These are phyloP conservation scores for Bursaphelenchus mucronatus DNA, from an alignment of 1,140 invertebrate species.

Conservation along the genomic window DNA sequence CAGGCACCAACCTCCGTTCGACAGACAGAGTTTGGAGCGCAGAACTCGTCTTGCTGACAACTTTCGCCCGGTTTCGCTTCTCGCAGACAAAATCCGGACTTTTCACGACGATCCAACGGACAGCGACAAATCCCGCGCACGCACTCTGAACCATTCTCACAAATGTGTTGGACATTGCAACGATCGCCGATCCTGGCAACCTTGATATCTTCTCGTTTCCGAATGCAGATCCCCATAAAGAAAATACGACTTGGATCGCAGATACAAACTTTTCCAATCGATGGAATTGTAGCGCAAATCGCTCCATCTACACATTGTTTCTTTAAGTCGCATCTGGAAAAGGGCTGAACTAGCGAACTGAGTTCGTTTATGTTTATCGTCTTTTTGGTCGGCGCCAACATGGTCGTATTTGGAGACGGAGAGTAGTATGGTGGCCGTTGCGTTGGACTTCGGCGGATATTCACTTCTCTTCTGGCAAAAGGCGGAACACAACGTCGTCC, in stretches of 20 bases:
- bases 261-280: slow-evolving; percentile 34
- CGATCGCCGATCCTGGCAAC: slow-evolving; percentile 30
- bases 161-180: slow-evolving; percentile 42
- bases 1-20: slow-evolving; percentile 34
- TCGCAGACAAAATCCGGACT: slow-evolving; percentile 34
- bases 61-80: slow-evolving; percentile 35
- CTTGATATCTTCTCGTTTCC: slow-evolving; percentile 24
- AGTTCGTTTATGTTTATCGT: no score
- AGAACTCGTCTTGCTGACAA: slow-evolving; percentile 42
- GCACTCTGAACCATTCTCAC: slow-evolving; percentile 42
- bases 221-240: slow-evolving; percentile 38
- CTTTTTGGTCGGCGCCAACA: no score
- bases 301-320: slow-evolving; percentile 27
- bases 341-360: no score
- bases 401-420: no score
- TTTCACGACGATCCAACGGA: slow-evolving; percentile 6
- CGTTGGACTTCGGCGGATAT: no score
- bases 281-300: neutral
- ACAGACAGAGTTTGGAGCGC: slow-evolving; percentile 28
- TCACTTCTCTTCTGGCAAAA: no score
- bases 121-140: slow-evolving; percentile 33
- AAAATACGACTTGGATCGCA: slow-evolving; percentile 37
- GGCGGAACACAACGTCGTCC: slow-evolving; percentile 13
- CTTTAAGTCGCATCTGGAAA: no score
- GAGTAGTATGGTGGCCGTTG: no score